phyloP scores from a whole-genome alignment of 2,888 invertebrate genomes.

The Xylota segnis region DNA sequence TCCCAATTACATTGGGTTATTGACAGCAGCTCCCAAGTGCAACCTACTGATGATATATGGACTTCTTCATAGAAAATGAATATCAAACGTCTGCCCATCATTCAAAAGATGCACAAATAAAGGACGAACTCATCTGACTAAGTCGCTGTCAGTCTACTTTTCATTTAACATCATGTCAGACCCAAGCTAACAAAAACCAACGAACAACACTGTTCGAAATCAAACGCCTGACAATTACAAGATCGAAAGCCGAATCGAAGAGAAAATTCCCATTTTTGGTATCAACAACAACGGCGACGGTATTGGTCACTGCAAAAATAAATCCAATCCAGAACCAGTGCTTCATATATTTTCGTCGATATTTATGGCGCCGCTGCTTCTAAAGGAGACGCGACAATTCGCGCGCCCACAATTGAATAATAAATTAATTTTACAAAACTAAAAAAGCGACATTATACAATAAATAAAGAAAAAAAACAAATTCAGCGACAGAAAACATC shows the following conservation, averaged over 20 bases:
- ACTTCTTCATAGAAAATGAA: no score
- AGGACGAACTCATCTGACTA: no score
- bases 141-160: slow-evolving; percentile 1
- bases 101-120: no score
- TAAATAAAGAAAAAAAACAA: slow-evolving; percentile 10
- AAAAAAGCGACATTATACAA: slow-evolving; percentile 15
- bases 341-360: slow-evolving; percentile 51
- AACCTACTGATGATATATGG: no score
- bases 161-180: slow-evolving; percentile 27
- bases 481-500: slow-evolving; percentile 40
- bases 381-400: slow-evolving; percentile 74
- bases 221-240: slow-evolving; percentile 52
- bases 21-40: no score
- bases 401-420: slow-evolving; percentile 75
- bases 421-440: slow-evolving; percentile 65
- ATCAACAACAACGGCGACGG: slow-evolving; percentile 28
- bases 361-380: slow-evolving; percentile 72
- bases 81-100: no score
- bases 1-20: no score
- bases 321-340: slow-evolving; percentile 22
- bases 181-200: neutral
- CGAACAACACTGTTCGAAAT: slow-evolving; percentile 33
- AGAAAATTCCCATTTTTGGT: slow-evolving; percentile 72
- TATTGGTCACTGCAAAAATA: slow-evolving; percentile 43
- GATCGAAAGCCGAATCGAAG: slow-evolving; percentile 50